Evolutionary conservation across 2,797 vertebrate genomes (phyloP), one percentile per base, ranked within the genome.

Genomic region (Crocidura indochinensis): DNA sequence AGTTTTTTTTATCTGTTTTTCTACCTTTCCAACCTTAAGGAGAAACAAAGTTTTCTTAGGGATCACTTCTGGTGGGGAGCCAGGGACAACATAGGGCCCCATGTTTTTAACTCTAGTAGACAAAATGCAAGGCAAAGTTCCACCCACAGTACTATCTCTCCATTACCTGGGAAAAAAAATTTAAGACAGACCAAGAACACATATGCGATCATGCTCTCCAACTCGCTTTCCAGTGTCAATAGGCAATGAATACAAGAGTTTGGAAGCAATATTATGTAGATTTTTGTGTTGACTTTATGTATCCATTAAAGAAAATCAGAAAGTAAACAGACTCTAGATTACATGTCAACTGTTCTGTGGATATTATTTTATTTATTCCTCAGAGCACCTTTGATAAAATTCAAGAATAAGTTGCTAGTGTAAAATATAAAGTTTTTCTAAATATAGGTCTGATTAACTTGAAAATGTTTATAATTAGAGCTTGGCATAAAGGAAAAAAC

Each of bases 341-440:
- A 7, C 67, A 47, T 80, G 14, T 74, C 44, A 82, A 8, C 0
- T 8, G 51, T 0, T 76, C 79, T 71, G 24, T 64, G 73, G 51
- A 69, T n/a, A 81, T 49, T 76, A 82, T 38, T 93, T 80, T 26
- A 75, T 76, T 91, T 77, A 82, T 67, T 85, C 31, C 27, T 87
- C 19, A 75, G 38, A 78, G 75, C 4, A 46, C 4, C 2, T 62
- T 84, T 89, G 51, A 90, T 49, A 77, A 93, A 91, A 85, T 46
- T 77, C 67, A 56, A 69, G 44, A 68, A 65, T 49, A 81, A 77
- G 79, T 26, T 44, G 8, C 64, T 11, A 26, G 19, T 65, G 64
- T 65, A 9, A 26, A 65, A 46, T 64, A 80, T 2, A 67, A 65
- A 76, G 24, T 77, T 38, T 56, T 82, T 15, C 88, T 79, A 75